Evolutionary conservation across 2,888 invertebrate species (phyloP).

Genomic region (Heliothis peltigera): DNA sequence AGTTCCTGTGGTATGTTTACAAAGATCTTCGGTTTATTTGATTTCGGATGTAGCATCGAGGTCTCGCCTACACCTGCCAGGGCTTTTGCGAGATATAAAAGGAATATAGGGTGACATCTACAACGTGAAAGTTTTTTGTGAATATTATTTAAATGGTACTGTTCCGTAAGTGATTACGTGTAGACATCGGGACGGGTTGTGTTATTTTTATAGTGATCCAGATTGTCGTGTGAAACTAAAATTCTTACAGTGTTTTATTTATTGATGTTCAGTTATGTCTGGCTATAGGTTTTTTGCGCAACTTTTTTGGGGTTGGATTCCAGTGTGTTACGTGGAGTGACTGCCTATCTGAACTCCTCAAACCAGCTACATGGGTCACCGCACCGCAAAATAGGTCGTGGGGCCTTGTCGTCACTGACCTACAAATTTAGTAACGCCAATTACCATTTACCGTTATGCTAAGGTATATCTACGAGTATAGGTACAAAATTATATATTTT

Average conservation of each 20-base stretch:
- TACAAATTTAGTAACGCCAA: neutral
- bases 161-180: neutral
- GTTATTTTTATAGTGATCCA: too few species aligned
- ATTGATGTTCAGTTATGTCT: too few species aligned
- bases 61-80: neutral
- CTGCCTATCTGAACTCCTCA: too few species aligned
- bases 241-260: too few species aligned
- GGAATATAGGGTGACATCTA: neutral
- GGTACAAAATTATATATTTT: constrained; percentile 55
- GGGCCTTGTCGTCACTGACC: too few species aligned
- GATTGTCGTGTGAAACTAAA: too few species aligned
- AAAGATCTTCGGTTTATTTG: neutral
- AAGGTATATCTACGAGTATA: neutral
- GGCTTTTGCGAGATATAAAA: neutral
- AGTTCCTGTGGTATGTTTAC: neutral
- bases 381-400: too few species aligned
- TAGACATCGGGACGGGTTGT: too few species aligned
- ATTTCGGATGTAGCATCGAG: neutral
- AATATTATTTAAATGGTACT: neutral
- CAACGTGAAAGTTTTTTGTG: neutral
- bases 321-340: too few species aligned
- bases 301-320: too few species aligned
- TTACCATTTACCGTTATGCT: constrained; percentile 2
- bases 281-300: too few species aligned
- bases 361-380: too few species aligned